Evolutionary conservation across 2,797 vertebrate genomes (phyloP).

Genomic region (Cygnus olor): DNA sequence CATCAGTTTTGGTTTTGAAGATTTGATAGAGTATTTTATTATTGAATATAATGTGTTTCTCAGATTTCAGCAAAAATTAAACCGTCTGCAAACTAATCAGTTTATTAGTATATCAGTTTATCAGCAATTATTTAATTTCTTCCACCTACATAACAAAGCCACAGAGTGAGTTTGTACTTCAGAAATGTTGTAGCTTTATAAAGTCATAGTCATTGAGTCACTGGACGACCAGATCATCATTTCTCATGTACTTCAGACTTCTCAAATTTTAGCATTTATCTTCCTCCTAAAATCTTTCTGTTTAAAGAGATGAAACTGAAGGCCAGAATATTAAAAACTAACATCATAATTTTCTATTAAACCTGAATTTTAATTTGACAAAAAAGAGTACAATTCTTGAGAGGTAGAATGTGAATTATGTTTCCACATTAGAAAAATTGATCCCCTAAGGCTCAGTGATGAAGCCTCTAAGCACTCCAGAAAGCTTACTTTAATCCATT

Average conservation of each 20-base stretch:
- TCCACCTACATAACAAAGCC: not conserved
- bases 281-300: not conserved
- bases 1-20: not conserved
- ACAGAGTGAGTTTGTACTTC: not conserved
- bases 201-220: not conserved
- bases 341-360: constrained; percentile 9
- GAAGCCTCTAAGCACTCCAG: not conserved
- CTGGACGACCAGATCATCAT: not conserved
- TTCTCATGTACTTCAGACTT: not conserved
- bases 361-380: constrained; percentile 27
- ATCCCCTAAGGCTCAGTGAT: not conserved
- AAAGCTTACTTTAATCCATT: not conserved
- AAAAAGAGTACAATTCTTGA: not conserved
- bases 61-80: not conserved
- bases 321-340: not conserved
- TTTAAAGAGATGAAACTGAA: not conserved
- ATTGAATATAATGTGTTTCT: not conserved
- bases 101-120: too few species aligned
- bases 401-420: constrained; percentile 11
- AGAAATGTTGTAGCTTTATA: not conserved
- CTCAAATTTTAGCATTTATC: not conserved
- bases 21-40: not conserved
- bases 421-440: not conserved
- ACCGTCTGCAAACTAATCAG: not conserved
- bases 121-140: not conserved